These are phyloP conservation scores for Rhopalosiphum maidis DNA, from an alignment of 1,140 invertebrate genomes.

Conservation along the genomic window DNA sequence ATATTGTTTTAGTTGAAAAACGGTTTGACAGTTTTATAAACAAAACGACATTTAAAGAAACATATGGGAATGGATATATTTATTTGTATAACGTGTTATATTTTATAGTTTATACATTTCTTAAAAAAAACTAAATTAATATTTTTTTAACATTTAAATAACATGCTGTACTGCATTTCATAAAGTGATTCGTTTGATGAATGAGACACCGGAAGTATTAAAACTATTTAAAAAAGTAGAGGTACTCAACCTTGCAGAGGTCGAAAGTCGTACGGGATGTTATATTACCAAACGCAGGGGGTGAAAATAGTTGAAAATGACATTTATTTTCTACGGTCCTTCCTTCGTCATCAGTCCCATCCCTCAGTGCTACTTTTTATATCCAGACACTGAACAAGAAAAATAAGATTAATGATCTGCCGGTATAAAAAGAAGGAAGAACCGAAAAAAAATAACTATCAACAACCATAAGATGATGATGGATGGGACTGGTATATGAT, in stretches of 20 bases:
- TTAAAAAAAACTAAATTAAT: neutral
- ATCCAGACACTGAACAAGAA: constrained; percentile 26
- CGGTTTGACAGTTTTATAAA: neutral
- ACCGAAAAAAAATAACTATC: constrained; percentile 43
- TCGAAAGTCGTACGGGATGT: constrained; percentile 46
- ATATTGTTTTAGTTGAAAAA: neutral
- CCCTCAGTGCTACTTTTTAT: constrained; percentile 28
- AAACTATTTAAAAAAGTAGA: constrained; percentile 31
- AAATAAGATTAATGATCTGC: constrained; percentile 50
- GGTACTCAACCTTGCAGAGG: neutral
- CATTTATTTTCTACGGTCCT: constrained; percentile 40
- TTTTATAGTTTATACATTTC: constrained; percentile 9
- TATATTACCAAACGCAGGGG: constrained; percentile 4
- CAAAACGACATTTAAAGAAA: neutral
- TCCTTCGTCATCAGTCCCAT: constrained; percentile 7
- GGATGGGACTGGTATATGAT: constrained; percentile 37
- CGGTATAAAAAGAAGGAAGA: constrained; percentile 29
- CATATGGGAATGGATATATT: neutral
- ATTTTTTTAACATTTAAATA: constrained; percentile 22
- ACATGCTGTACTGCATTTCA: neutral
- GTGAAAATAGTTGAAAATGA: constrained; percentile 47
- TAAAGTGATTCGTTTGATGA: constrained; percentile 39
- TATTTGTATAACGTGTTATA: neutral
- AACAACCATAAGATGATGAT: constrained; percentile 51
- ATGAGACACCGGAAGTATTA: constrained; percentile 36